phyloP scores from a whole-genome alignment of 2,113 vertebrate genomes.

The Danio rerio region DNA sequence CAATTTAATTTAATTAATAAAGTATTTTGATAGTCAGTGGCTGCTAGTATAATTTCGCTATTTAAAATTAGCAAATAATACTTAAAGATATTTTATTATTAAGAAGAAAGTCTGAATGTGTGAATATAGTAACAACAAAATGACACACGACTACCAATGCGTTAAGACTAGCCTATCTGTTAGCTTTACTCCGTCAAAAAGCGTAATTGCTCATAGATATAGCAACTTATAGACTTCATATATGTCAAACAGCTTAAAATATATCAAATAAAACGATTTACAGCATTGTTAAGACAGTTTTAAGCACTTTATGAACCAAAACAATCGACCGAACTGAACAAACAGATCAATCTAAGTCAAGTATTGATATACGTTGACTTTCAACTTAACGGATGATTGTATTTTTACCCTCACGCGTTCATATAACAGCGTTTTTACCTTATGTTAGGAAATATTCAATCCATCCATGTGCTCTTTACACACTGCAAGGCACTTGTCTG shows the following conservation, averaged over 20 bases:
- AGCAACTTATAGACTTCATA: background rate
- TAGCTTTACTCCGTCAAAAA: background rate
- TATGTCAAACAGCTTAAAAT: background rate
- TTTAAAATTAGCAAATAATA: no score
- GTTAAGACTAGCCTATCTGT: no score
- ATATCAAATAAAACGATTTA: background rate
- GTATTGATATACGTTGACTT: background rate
- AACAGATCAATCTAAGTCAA: background rate
- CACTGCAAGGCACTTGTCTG: slow-evolving; percentile 13
- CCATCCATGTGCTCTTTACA: slow-evolving; percentile 29
- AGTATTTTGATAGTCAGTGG: no score
- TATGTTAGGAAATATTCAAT: slow-evolving; percentile 6
- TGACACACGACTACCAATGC: no score
- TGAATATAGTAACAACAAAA: no score
- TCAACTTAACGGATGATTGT: background rate
- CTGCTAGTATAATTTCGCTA: no score
- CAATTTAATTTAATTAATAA: no score
- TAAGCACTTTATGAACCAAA: background rate
- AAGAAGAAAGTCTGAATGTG: no score
- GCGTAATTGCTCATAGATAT: background rate
- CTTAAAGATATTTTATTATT: no score
- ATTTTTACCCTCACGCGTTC: background rate
- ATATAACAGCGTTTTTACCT: slow-evolving; percentile 36
- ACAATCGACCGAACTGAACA: background rate
- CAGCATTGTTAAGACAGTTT: background rate